A percentile compares a stretch with the other conserved stretches of the same genome.
phyloP scores from a whole-genome alignment of 2,113 vertebrate species.

The Alces alces region DNA sequence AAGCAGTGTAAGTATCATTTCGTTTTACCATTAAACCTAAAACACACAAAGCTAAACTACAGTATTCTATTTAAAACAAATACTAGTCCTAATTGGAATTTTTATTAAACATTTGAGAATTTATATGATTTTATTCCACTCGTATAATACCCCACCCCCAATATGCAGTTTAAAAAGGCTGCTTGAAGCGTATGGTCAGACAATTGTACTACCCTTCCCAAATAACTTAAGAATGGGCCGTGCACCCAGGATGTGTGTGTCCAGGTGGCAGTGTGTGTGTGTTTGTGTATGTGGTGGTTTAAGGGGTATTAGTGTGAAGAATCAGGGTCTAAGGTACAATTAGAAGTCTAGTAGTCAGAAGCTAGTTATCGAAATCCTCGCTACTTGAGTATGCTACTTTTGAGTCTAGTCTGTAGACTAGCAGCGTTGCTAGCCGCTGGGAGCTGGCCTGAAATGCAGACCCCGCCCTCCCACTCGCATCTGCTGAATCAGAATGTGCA shows the following conservation, averaged over 20 bases:
- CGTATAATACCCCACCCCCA: background rate
- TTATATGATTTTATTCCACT: background rate
- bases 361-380: background rate
- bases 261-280: background rate
- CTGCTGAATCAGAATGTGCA: background rate
- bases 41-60: background rate
- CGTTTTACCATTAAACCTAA: conserved; percentile 1
- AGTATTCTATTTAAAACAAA: background rate
- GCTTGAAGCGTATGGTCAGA: background rate
- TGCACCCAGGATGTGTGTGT: background rate
- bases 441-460: background rate
- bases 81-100: background rate
- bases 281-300: background rate
- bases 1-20: background rate
- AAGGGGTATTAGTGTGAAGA: background rate
- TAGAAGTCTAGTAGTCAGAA: background rate
- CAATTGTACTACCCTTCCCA: background rate
- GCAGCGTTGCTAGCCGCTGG: background rate
- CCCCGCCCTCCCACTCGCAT: background rate
- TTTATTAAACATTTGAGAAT: conserved; percentile 14
- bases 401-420: background rate
- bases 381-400: background rate
- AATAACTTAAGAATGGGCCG: background rate
- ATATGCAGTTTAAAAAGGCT: background rate
- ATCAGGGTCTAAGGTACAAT: background rate